phyloP scores from a whole-genome alignment of 2,797 vertebrate species.

The Chelmon rostratus region DNA sequence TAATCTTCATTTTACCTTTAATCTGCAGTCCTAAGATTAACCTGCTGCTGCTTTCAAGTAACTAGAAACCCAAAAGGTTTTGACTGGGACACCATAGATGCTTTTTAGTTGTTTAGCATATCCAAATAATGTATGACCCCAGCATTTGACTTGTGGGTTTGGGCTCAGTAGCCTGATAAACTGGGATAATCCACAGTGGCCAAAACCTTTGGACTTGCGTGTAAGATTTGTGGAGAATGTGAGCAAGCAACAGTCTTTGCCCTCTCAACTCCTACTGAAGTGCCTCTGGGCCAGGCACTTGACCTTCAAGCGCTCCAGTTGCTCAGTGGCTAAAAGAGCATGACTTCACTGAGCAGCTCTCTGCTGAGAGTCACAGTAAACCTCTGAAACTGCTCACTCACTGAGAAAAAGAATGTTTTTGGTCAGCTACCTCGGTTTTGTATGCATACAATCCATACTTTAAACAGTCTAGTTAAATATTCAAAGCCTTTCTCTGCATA shows the following conservation, averaged over 20 bases:
- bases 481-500: not conserved
- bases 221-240: conserved; percentile 27
- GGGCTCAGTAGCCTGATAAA: conserved; percentile 17
- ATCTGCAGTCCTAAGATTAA: not conserved
- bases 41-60: not conserved
- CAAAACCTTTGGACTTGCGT: conserved; percentile 47
- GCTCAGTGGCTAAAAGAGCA: conserved; percentile 47
- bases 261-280: conserved; percentile 54
- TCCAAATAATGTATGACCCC: not conserved
- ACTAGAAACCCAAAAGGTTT: not conserved
- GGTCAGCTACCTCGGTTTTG: not conserved
- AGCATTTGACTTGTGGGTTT: conserved; percentile 27
- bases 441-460: not conserved
- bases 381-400: conserved; percentile 23
- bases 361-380: conserved; percentile 25
- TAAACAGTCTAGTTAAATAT: conserved; percentile 13
- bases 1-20: not conserved
- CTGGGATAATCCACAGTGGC: conserved; percentile 13
- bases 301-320: conserved; percentile 54
- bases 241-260: conserved; percentile 30
- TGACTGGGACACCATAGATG: not conserved
- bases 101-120: not conserved
- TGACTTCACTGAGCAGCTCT: conserved; percentile 32
- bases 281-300: conserved; percentile 61
- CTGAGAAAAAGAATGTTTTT: not conserved